These are phyloP conservation scores for Takifugu rubripes DNA, from an alignment of 2,797 vertebrate genomes.

Conservation along the genomic window DNA sequence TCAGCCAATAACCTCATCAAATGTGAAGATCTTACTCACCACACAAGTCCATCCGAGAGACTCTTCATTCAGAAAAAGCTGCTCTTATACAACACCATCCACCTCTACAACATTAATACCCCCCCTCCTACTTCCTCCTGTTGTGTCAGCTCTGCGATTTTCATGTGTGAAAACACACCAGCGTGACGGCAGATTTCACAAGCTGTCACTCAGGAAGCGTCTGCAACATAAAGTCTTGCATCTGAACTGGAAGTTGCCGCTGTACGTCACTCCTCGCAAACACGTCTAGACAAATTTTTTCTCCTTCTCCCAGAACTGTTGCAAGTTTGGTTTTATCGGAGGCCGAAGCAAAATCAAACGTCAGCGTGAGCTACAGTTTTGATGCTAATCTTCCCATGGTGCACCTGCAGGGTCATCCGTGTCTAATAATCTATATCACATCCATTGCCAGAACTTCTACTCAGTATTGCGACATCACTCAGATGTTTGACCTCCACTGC, in stretches of 20 bases:
- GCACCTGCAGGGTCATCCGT: too few species aligned
- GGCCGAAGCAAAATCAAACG: too few species aligned
- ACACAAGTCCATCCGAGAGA: background rate
- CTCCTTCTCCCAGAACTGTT: too few species aligned
- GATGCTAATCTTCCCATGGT: too few species aligned
- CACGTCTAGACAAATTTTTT: constrained; percentile 12
- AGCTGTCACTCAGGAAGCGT: constrained; percentile 38
- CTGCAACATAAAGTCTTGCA: constrained; percentile 23
- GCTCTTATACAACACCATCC: background rate
- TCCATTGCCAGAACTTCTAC: too few species aligned
- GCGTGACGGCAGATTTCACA: constrained; percentile 5
- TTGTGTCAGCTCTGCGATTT: background rate
- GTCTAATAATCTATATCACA: too few species aligned
- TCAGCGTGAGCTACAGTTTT: too few species aligned
- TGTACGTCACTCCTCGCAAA: constrained; percentile 16
- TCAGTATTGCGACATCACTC: too few species aligned
- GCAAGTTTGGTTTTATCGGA: too few species aligned
- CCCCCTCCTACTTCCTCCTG: background rate
- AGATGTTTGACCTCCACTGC: too few species aligned
- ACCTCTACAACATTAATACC: background rate
- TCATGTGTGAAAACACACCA: constrained; percentile 5
- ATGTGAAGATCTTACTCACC: constrained; percentile 28
- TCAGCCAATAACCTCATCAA: background rate
- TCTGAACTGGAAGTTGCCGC: constrained; percentile 32
- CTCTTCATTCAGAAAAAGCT: constrained; percentile 9